phyloP scores from a whole-genome alignment of 2,888 invertebrate genomes.

The Enchytraeus crypticus region DNA sequence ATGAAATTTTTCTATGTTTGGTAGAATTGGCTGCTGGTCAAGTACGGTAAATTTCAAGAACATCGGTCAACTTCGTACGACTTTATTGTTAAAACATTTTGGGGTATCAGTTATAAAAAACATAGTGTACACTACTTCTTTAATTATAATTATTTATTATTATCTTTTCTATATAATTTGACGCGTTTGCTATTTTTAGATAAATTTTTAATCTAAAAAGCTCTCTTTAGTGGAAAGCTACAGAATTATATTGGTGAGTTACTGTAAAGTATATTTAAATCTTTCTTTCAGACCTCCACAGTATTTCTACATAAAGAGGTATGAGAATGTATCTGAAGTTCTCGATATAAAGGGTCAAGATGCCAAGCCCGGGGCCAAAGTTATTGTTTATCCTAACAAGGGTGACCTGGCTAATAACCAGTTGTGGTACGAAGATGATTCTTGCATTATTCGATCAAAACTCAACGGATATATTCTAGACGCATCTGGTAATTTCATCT shows the following conservation, averaged over 20 bases:
- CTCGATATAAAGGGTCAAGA: conserved; percentile 11
- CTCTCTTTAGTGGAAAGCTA: neutral
- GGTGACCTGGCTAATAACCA: conserved; percentile 16
- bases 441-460: conserved; percentile 14
- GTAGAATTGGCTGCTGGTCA: too few species aligned
- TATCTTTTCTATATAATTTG: too few species aligned
- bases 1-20: too few species aligned
- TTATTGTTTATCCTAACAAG: conserved; percentile 9
- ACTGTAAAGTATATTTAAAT: too few species aligned
- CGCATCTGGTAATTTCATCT: conserved; percentile 5
- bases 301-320: conserved; percentile 13
- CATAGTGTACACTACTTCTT: too few species aligned
- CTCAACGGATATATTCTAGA: conserved; percentile 18
- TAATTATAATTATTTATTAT: too few species aligned
- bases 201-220: neutral
- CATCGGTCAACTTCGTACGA: too few species aligned
- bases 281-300: conserved; percentile 11
- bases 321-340: neutral
- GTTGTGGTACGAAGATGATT: conserved; percentile 20
- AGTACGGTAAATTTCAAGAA: too few species aligned
- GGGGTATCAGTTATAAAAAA: too few species aligned
- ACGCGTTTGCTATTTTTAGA: neutral
- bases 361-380: conserved; percentile 1
- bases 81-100: too few species aligned
- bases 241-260: neutral